These are phyloP conservation scores for Drosophila anceps DNA, from an alignment of 2,888 invertebrate species.

Conservation along the genomic window DNA sequence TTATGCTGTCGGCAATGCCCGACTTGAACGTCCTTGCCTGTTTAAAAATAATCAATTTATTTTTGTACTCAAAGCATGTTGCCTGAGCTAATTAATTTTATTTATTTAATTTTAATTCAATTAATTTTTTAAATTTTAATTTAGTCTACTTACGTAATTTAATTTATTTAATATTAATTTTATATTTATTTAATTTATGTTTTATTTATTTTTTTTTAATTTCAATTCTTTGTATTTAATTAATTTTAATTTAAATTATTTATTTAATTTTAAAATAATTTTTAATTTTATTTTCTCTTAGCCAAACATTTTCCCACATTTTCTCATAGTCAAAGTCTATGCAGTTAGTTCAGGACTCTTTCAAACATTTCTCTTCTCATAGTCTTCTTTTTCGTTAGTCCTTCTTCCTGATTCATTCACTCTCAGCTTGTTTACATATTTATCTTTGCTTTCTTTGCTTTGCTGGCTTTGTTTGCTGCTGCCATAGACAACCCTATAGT, in stretches of 20 bases:
- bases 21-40: not conserved
- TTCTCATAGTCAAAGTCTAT: not conserved
- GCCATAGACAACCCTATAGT: not conserved
- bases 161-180: too few species aligned
- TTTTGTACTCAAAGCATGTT: not conserved
- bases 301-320: not conserved
- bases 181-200: too few species aligned
- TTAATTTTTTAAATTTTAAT: too few species aligned
- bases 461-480: not conserved
- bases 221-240: not conserved
- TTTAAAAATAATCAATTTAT: not conserved
- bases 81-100: not conserved
- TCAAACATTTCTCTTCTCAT: constrained; percentile 31
- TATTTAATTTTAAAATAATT: not conserved
- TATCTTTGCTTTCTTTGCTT: constrained; percentile 14
- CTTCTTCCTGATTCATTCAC: constrained; percentile 27
- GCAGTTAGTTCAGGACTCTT: constrained; percentile 7
- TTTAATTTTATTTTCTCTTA: not conserved
- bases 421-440: constrained; percentile 58
- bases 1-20: not conserved
- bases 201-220: not conserved
- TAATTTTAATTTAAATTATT: not conserved
- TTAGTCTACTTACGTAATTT: too few species aligned
- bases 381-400: constrained; percentile 5
- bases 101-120: not conserved